Base-by-base conservation (phyloP, 2,888 invertebrate genomes). In the Andrena trimmerana region DNA sequence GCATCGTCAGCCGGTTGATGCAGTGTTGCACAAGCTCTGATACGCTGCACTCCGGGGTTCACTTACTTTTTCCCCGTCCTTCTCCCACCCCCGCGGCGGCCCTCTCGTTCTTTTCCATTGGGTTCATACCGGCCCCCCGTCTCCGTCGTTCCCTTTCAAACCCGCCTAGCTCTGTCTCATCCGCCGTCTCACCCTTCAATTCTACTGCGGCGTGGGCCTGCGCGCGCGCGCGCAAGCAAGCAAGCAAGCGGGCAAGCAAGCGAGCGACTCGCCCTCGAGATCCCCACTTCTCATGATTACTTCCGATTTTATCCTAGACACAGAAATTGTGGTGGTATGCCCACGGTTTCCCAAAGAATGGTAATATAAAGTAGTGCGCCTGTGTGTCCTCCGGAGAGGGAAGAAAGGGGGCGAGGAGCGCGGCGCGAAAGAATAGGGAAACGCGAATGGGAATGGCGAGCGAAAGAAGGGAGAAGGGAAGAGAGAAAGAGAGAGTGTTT, bases 1-100 rank as follows among this genome's bases (percentile, higher is more conserved):
- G 93, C 93, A 93, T 93, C 92, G 92, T 93, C 92, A 93, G 91
- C 87, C 89, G 91, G 87, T 92, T 90, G 90, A 88, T 90, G 90
- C 90, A 90, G 91, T 87, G 86, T 88, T 88, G 87, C 88, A 80
- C 87, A 77, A 88, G 83, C 85, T 84, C 87, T 85, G 87, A 90
- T 89, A 86, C 85, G 84, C 83, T 88, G 87, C 86, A 86, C 83
- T 83, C 83, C 72, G 65, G 70, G 80, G 71, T 77, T 79, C 82
- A 68, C 76, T 73, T 83, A 81, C 78, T 81, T 83, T 78, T 87
- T 81, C 66, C 63, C 69, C 71, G 63, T 72, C 72, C 78, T 62
- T 65, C 73, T 59, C 57, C 59, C 48, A 7, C 31, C 36, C 16
- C 20, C 48, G n/a, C 27, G 31, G 24, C 57, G 27, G 20, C 31